Conservation (phyloP, 2,888 invertebrate species). For the Podabrus alpinus region DNA sequence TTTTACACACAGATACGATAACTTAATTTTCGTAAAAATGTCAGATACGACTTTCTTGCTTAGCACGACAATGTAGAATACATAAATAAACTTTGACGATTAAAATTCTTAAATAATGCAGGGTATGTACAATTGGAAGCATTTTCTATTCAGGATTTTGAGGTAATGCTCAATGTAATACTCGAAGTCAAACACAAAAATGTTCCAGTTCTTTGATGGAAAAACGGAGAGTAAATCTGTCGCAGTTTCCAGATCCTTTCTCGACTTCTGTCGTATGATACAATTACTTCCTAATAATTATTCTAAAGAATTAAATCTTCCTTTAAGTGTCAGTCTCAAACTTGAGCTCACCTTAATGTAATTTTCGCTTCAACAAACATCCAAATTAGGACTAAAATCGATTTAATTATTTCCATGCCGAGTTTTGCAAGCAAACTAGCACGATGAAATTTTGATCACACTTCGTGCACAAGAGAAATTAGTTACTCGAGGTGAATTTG, state of each 20-base stretch:
- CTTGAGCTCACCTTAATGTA: not conserved
- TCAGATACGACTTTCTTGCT: no score
- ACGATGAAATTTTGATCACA: not conserved
- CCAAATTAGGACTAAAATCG: not conserved
- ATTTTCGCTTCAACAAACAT: not conserved
- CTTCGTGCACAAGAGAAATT: not conserved
- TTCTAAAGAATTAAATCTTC: not conserved
- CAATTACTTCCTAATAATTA: not conserved
- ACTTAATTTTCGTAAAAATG: no score
- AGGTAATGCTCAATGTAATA: no score
- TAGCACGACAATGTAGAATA: no score
- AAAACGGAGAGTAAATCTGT: not conserved
- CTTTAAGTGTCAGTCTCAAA: not conserved
- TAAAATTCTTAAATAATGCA: no score
- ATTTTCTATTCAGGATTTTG: no score
- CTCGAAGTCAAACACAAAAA: not conserved
- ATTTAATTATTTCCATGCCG: not conserved
- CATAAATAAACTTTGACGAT: no score
- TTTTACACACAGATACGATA: no score
- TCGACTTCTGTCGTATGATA: not conserved
- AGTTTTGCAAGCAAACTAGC: not conserved
- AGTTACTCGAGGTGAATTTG: not conserved
- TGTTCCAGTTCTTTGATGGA: not conserved
- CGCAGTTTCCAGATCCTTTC: not conserved
- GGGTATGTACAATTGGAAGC: no score